Evolutionary conservation across 1,140 invertebrate genomes (phyloP), one percentile per base, ranked within the genome.

Genomic region (Hesperophylax magnus): DNA sequence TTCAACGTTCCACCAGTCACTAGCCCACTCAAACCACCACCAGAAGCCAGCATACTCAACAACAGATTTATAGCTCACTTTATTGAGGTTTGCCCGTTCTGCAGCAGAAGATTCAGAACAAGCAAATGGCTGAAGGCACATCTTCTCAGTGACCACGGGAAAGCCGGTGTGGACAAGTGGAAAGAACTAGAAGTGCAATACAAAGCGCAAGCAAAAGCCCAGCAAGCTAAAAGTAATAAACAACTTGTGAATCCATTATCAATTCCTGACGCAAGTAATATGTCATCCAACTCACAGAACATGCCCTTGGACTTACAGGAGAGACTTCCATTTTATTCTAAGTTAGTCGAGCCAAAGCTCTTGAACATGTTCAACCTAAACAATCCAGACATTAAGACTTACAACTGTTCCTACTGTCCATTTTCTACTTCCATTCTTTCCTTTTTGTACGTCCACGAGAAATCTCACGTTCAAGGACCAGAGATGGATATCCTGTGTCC

Each of bases 91-190:
- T 98, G 97, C 89, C 93, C 95, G 6, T 92, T 98, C 11, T 98
- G 97, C 86, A 94, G 93, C 80, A 92, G 96, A 9, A 92, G 96
- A 76, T 98, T 98, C 88, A 92, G 97, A 71, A 98, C 95, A 82
- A 93, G 94, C 31, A 97, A 98, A 82, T 98, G 96, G 93, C 89
- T 98, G 60, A 96, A 97, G 82, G 94, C 95, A 0, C 97, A 98
- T 88, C 88, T 98, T 69, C 89, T 96, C 56, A 94, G 94, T 65
- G 97, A 98, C 84, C 97, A 98, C 85, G 94, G 94, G 1, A 93
- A 95, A 84, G 87, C 91, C 14, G 94, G 94, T 1, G 87, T 92
- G 17, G 94, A 95, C n/a, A 94, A 94, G 82, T 93, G 94, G 91
- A 91, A 92, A 54, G 93, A 94, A 78, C 84, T 94, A 56, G 93